Conservation (phyloP, 2,797 vertebrate genomes). For the Harpagifer antarcticus region DNA sequence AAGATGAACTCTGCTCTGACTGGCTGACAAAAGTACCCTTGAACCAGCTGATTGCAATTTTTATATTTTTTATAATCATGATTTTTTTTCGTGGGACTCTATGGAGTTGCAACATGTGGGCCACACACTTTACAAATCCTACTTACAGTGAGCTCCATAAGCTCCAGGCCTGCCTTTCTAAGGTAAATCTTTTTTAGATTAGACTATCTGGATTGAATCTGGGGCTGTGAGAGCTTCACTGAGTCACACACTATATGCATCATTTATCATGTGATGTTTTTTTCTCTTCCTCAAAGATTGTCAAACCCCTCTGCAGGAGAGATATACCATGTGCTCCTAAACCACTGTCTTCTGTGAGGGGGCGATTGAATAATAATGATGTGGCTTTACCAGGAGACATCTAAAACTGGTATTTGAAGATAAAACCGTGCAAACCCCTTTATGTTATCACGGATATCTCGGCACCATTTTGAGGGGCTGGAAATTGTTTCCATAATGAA, state of each 20-base stretch:
- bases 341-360: conserved; percentile 21
- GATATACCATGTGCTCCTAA: conserved; percentile 39
- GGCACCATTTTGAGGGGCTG: conserved; percentile 56
- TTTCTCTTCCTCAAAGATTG: conserved; percentile 43
- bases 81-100: conserved; percentile 13
- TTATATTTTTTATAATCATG: conserved; percentile 1
- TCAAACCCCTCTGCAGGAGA: conserved; percentile 40
- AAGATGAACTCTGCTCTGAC: conserved; percentile 53
- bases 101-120: conserved; percentile 61
- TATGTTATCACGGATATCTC: conserved; percentile 59
- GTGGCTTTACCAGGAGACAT: conserved; percentile 32
- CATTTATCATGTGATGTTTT: conserved; percentile 75
- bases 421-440: conserved; percentile 21
- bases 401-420: conserved; percentile 45
- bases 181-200: conserved; percentile 7
- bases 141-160: neutral
- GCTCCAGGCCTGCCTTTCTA: conserved; percentile 2
- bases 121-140: conserved; percentile 4
- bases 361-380: conserved; percentile 21
- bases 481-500: conserved; percentile 74
- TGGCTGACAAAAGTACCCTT: conserved; percentile 71
- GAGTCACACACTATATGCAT: conserved; percentile 69
- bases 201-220: conserved; percentile 9
- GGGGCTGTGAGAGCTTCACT: conserved; percentile 31
- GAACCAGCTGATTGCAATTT: conserved; percentile 53